These are phyloP conservation scores for Phasia obesa DNA, from an alignment of 2,888 invertebrate genomes.

Conservation along the genomic window DNA sequence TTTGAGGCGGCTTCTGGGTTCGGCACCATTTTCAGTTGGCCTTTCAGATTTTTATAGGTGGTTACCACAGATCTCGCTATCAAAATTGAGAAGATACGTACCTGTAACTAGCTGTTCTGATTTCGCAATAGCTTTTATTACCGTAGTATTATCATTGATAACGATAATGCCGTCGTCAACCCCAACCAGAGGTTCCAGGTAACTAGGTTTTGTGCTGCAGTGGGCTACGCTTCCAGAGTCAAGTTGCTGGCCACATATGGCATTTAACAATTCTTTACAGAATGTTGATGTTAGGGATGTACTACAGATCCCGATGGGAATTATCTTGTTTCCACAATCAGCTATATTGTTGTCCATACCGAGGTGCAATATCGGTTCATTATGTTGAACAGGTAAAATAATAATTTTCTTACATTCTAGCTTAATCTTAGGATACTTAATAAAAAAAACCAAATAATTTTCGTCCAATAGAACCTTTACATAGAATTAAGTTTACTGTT, in stretches of 20 bases:
- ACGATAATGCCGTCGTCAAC: slow-evolving; percentile 4
- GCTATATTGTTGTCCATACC: slow-evolving; percentile 7
- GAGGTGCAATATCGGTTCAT: slow-evolving; percentile 10
- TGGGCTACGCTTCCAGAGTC: slow-evolving; percentile 9
- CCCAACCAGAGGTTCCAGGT: slow-evolving; percentile 11
- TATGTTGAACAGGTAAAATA: slow-evolving; percentile 35
- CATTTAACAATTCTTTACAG: slow-evolving; percentile 8
- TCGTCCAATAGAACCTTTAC: slow-evolving; percentile 51
- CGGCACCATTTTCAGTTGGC: background rate
- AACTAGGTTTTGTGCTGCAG: slow-evolving; percentile 19
- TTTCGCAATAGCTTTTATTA: too few species aligned
- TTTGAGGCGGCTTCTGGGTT: background rate
- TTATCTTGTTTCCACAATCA: slow-evolving; percentile 38
- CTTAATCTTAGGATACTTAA: slow-evolving; percentile 45
- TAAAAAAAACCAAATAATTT: slow-evolving; percentile 35
- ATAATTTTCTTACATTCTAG: slow-evolving; percentile 31
- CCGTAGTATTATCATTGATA: too few species aligned
- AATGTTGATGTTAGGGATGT: slow-evolving; percentile 24
- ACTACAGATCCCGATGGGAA: slow-evolving; percentile 15
- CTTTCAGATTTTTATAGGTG: slow-evolving; percentile 1
- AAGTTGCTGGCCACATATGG: slow-evolving; percentile 14
- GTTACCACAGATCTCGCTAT: too few species aligned
- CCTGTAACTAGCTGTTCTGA: too few species aligned
- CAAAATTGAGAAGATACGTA: too few species aligned
- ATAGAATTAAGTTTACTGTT: slow-evolving; percentile 50